phyloP scores from a whole-genome alignment of 2,888 invertebrate genomes.

The Mayetiola destructor region DNA sequence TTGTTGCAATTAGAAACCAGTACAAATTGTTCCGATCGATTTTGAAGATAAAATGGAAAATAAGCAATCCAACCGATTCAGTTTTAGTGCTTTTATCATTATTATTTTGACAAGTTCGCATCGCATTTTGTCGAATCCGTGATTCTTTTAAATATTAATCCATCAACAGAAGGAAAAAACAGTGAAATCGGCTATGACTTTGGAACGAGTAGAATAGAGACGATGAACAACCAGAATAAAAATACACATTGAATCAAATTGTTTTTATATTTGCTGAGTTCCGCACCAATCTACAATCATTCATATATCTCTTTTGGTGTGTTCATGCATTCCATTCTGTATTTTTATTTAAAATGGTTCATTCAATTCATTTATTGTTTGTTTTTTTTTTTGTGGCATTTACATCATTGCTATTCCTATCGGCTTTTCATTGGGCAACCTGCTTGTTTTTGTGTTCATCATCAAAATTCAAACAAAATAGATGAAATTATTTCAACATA shows the following conservation, averaged over 20 bases:
- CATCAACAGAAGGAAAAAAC: too few species aligned
- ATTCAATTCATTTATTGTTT: not conserved
- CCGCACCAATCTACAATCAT: not conserved
- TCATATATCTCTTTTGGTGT: too few species aligned
- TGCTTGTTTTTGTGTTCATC: not conserved
- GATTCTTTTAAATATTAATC: too few species aligned
- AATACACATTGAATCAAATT: too few species aligned
- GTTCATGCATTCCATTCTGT: not conserved
- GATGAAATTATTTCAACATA: slow-evolving; percentile 5
- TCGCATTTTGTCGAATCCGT: too few species aligned
- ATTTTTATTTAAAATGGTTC: too few species aligned
- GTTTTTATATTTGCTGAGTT: too few species aligned
- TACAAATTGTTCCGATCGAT: not conserved
- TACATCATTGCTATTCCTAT: not conserved
- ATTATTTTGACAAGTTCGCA: slow-evolving; percentile 6
- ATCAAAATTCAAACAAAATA: slow-evolving; percentile 8
- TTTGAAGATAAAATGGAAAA: slow-evolving; percentile 6
- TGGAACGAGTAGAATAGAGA: not conserved
- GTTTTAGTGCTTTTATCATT: slow-evolving; percentile 1
- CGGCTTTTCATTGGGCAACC: not conserved
- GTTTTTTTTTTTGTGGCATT: not conserved
- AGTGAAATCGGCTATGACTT: not conserved
- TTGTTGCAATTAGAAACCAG: slow-evolving; percentile 6
- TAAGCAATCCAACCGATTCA: not conserved
- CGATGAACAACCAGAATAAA: too few species aligned